Base-by-base conservation (phyloP, 2,888 invertebrate species). In the Mythimna impura region DNA sequence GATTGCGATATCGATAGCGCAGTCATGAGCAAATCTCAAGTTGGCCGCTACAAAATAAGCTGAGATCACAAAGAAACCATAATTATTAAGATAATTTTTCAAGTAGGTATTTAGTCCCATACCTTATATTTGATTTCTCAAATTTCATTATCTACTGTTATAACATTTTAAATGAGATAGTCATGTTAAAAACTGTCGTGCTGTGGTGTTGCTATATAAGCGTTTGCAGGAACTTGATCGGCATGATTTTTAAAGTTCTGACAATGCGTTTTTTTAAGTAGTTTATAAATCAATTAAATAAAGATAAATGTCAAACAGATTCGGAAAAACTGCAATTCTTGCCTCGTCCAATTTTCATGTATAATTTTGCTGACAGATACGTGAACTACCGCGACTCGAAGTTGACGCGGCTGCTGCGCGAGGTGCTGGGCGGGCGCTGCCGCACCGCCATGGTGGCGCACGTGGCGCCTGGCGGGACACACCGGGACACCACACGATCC, bases 371-470 rank as follows among this genome's bases (percentile, higher is more conserved):
- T n/a, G 58, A 20, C 30, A 97, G 97, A 90, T 99, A 99, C 92
- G 99, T 99, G 9, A 99, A 99, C 95, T 99, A 98, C 93, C 97
- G 99, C 0, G 99, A 99, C 94, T 99, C 99, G 40, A 99, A 99
- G 93, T 94, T 99, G 84, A 99, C 99, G 0, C 97, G 99, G 8
- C 95, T 99, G 71, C 96, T 99, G 66, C 98, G 98, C 82, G 98
- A 98, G 87, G 98, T 98, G 2, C 94, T 99, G 52, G 98, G 98
- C 84, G 99, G 99, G 9, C 99, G 99, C 90, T 99, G 99, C 90
- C 97, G 98, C 87, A 99, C 99, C 0, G 99, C 99, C 20, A 99
- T 99, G 99, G 98, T 99, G 74, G 99, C 99, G 4, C 99, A 99
- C 94, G 98, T 99, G 57, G 98, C 99, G 2, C 98, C 99, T 0